Evolutionary conservation across 2,113 vertebrate species (phyloP).

Genomic region (Myotis yumanensis): DNA sequence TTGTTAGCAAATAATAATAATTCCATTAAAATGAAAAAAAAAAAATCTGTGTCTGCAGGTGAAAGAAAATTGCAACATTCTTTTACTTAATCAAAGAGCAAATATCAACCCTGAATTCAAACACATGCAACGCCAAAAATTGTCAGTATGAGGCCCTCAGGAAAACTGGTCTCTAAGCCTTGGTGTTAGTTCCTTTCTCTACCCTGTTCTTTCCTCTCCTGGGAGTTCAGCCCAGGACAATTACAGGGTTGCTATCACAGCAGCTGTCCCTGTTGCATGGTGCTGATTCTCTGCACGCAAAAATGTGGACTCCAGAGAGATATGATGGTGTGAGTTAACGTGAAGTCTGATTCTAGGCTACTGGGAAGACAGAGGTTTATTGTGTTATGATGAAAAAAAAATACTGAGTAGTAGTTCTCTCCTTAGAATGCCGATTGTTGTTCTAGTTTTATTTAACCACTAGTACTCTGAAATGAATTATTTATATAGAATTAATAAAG

Average conservation of each 20-base stretch:
- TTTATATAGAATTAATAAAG: background rate
- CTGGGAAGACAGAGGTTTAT: background rate
- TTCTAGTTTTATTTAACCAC: background rate
- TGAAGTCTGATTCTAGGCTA: background rate
- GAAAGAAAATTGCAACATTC: background rate
- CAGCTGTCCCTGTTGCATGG: constrained; percentile 52
- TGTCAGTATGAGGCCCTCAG: background rate
- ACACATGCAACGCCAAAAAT: background rate
- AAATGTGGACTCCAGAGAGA: constrained; percentile 44
- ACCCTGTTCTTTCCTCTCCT: background rate
- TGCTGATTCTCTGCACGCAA: constrained; percentile 39
- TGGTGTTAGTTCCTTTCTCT: background rate
- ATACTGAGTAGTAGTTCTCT: background rate
- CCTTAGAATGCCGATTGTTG: constrained; percentile 25
- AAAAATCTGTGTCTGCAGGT: background rate
- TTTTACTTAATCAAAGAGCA: background rate
- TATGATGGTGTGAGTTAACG: background rate
- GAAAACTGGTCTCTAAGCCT: background rate
- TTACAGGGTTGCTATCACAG: constrained; percentile 55
- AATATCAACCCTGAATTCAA: background rate
- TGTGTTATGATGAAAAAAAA: background rate
- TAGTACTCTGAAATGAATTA: background rate
- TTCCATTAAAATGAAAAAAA: background rate
- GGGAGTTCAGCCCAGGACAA: constrained; percentile 23
- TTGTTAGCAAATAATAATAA: constrained; percentile 42